Evolutionary conservation across 2,888 invertebrate species (phyloP), one percentile per base, ranked within the genome.

Genomic region (Sceliomorpha sp.): DNA sequence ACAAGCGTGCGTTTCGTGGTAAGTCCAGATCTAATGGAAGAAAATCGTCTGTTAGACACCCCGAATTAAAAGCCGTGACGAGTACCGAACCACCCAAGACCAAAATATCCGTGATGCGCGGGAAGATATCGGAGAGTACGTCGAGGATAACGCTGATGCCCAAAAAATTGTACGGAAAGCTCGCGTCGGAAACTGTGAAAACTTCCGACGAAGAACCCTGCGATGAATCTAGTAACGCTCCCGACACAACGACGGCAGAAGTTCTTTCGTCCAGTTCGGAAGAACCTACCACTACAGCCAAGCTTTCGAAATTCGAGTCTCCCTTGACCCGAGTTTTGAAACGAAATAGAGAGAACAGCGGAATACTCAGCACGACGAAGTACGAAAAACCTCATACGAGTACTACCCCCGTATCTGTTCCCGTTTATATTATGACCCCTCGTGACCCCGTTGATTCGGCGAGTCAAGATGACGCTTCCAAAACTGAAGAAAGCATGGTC

Each of bases 91-190:
- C 59, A 5, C 68, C 64, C 2, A 72, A 64, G 34, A 72, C 72
- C 1, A 60, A 59, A 10, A 58, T 72, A 17, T 64, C 72, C 0
- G 68, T 72, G 3, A 69, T 64, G 64, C 64, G 64, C 0, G 72
- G 72, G 6, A 72, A 72, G 24, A 70, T 70, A 10, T 67, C 67
- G 3, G 73, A 70, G n/a, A 66, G 64, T 10, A 64, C 67, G 6
- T 70, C 73, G 0, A 67, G 66, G 12, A 70, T 72, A 7, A 67
- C 67, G 1, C 31, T 55, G 0, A 51, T 42, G 2, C 67, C 71
- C 0, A 74, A 67, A 32, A 64, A 56, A 10, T 10, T 59, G 15
- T 37, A 48, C 4, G 66, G 60, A 1, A 56, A 58, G 10, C n/a
- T 69, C 0, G n/a, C 56, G 3, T 9, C 29, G 1, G 62, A 63